Evolutionary conservation across 2,113 vertebrate genomes (phyloP).

Genomic region (Bubo blakistoni): DNA sequence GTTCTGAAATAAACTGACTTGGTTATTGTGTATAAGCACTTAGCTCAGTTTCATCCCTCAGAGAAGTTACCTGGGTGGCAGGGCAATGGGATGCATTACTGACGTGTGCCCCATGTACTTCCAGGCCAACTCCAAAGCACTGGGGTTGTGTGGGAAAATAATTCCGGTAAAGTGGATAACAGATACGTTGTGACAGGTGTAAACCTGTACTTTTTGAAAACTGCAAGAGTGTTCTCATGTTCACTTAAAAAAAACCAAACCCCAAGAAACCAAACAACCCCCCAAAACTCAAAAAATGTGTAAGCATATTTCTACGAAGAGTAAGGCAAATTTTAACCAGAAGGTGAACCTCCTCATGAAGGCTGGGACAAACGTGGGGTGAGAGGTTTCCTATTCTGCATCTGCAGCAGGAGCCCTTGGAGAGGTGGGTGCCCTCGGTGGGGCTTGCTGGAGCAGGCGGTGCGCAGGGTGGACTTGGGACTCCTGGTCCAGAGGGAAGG

Average conservation of each 20-base stretch:
- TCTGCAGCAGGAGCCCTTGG: neutral
- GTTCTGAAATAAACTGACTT: neutral
- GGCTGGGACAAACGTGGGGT: neutral
- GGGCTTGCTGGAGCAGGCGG: neutral
- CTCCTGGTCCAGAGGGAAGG: neutral
- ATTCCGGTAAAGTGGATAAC: neutral
- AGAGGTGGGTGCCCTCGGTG: neutral
- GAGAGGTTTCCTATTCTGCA: accelerated
- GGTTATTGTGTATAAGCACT: neutral
- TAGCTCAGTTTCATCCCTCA: neutral
- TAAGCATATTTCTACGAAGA: neutral
- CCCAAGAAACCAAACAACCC: accelerated
- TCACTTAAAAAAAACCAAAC: neutral
- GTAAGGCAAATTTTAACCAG: too few relatives aligned
- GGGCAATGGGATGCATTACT: accelerated
- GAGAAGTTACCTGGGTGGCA: neutral
- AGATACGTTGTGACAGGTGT: accelerated
- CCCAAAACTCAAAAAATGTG: accelerated
- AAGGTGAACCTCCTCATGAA: neutral
- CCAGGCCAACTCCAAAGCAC: neutral
- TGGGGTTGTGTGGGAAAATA: neutral
- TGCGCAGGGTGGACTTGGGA: accelerated
- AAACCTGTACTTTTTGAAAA: neutral
- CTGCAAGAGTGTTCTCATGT: accelerated
- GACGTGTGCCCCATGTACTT: accelerated